These are phyloP conservation scores for Aegotheles bennettii DNA, from an alignment of 2,113 vertebrate genomes.

Conservation along the genomic window DNA sequence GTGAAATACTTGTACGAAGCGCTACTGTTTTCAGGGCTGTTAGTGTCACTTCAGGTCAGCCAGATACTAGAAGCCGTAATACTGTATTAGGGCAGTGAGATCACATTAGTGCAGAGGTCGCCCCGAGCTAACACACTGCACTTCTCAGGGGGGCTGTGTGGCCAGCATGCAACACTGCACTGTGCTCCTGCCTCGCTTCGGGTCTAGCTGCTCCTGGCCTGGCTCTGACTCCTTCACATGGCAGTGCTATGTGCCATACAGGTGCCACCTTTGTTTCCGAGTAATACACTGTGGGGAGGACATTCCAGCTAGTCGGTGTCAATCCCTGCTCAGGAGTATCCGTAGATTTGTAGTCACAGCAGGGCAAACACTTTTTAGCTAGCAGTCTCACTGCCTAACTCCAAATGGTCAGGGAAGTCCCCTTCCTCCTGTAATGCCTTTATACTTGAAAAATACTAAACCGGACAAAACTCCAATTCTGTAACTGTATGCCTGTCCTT, in stretches of 20 bases:
- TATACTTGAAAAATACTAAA: not conserved
- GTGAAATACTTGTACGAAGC: slow-evolving; percentile 30
- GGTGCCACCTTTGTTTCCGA: not conserved
- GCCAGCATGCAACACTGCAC: accelerated
- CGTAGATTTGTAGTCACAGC: not conserved
- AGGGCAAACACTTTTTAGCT: not conserved
- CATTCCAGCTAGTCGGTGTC: not conserved
- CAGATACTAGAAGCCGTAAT: not conserved
- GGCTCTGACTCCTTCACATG: not conserved
- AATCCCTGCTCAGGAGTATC: not conserved
- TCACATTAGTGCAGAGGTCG: not conserved
- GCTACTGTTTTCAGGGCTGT: not conserved
- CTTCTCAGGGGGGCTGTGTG: not conserved
- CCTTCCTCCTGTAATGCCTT: not conserved
- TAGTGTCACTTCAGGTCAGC: not conserved
- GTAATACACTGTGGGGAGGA: not conserved
- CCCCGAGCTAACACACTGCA: accelerated
- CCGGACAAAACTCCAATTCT: not conserved
- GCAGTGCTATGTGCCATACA: not conserved
- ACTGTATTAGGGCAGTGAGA: not conserved
- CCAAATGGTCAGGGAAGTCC: not conserved
- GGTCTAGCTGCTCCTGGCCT: not conserved
- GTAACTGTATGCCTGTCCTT: slow-evolving; percentile 7
- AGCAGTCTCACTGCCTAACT: not conserved
- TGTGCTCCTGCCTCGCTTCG: not conserved